Base-by-base conservation (phyloP, 2,113 vertebrate genomes). In the Jacana jacana region DNA sequence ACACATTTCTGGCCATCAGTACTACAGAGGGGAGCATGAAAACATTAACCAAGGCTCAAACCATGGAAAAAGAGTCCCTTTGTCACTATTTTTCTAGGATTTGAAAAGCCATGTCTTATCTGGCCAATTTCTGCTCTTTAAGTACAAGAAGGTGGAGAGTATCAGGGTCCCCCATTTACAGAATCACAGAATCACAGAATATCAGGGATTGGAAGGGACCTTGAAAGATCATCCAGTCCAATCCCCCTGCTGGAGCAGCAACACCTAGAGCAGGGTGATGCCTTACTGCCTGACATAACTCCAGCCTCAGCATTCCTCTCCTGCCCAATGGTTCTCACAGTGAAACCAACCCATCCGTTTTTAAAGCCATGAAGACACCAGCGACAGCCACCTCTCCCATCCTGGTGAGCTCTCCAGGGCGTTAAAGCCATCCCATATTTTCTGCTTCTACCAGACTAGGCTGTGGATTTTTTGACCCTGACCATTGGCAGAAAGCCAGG, bases 281-380 rank as follows among this genome's bases (percentile, higher is more conserved):
- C n/a, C n/a, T n/a, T n/a, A 19, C 11, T 22, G 15, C 48, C 57
- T 52, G 3, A 2, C 1, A 0, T 20, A n/a, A 44, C 46, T 60
- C 69, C 77, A 71, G 10, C 87, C 61, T 73, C 72, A 58, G 73
- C 25, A 20, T 40, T 82, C 51, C 86, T 7, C 48, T 72, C 52
- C 75, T 72, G 2, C 0, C 16, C 13, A 28, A 16, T 31, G 1
- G 0, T 23, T 35, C 82, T 71, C 4, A 0, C 57, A 31, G 40
- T 5, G 18, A 80, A 85, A 85, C n/a, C 35, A 33, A 51, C 19
- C 10, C 28, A 2, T 28, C 39, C 15, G 1, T 40, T 73, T 64
- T 48, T 18, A 63, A 75, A 78, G 60, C 69, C 65, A 5, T 27
- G 33, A 71, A 70, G 89, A 39, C 4, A 2, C 37, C 51, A 28